Percentiles rank a stretch among this genome's conserved stretches.
Evolutionary conservation across 2,888 invertebrate species (phyloP).

Genomic region (Lasioglossum vierecki): DNA sequence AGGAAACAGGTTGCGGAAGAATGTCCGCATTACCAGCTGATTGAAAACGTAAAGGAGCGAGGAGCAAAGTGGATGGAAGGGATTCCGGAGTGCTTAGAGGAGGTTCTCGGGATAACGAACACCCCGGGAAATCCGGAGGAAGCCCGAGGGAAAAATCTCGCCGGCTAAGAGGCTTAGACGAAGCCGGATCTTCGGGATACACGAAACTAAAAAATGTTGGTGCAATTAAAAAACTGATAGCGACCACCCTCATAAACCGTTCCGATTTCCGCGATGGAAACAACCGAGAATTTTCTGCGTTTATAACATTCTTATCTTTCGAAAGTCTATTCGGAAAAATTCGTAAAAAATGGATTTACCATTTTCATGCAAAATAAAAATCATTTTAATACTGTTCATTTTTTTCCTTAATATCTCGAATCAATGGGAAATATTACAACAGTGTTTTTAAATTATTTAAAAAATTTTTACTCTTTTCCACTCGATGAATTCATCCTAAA

Average conservation of each 20-base stretch:
- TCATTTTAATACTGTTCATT: neutral
- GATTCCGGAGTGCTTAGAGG: conserved; percentile 6
- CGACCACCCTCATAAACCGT: too few species aligned
- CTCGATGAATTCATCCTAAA: too few species aligned
- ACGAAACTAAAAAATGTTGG: neutral
- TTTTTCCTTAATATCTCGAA: too few species aligned
- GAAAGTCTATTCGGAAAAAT: neutral
- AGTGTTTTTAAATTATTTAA: neutral
- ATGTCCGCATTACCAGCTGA: conserved; percentile 5
- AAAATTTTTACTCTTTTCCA: too few species aligned
- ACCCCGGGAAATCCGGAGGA: neutral
- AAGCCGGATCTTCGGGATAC: neutral
- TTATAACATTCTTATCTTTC: neutral
- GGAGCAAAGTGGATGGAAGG: neutral
- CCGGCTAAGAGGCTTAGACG: conserved; percentile 3
- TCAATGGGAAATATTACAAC: neutral
- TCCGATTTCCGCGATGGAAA: too few species aligned
- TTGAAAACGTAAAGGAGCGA: neutral
- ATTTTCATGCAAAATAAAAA: too few species aligned
- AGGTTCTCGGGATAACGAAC: conserved; percentile 29
- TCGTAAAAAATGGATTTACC: neutral
- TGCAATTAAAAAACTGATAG: neutral
- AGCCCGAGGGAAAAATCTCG: conserved; percentile 13
- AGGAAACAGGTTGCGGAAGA: neutral
- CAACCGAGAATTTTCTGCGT: neutral